Base-by-base conservation (phyloP, 64 coral and sea anemone species). In the Montipora cactus region DNA sequence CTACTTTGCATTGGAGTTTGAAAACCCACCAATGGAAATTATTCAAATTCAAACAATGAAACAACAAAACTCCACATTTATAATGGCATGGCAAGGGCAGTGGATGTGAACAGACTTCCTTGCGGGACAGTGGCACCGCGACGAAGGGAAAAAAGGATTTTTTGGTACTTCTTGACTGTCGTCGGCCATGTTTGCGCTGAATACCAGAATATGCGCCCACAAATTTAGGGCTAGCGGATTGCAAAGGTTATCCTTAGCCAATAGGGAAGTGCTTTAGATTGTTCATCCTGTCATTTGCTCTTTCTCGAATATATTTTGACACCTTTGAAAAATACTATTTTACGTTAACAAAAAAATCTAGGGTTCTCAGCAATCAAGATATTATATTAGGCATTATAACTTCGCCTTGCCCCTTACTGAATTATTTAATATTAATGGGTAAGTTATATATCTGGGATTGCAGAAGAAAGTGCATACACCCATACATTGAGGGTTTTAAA, bases 51-150 rank as follows among this genome's bases (percentile, higher is more conserved):
- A 11, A 47, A 77, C 44, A 45, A 45, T 77, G 75, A 28, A 77
- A 77, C 44, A 77, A 48, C 9, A 45, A 77, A 77, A 77, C 44
- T 77, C 75, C 44, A 77, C 44, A 77, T 44, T 77, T 77, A 12
- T 77, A 10, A 77, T 77, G 75, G 52, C 52, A 55, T 55, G n/a
- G 73, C 73, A 75, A 75, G 73, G 73, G 73, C 73, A 75, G 73
- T 75, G 73, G 28, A 75, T 23, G 28, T 75, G 73, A 75, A 75
- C 73, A 28, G 73, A 75, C 28, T 11, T 23, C 0, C 73, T 75
- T 75, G 73, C 23, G 28, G 73, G n/a, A 75, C 73, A 75, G 28
- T 75, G 9, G 73, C 73, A 75, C n/a, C 73, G 73, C 22, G 73
- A 75, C 10, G 73, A 75, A 28, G 73, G 73, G 28, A 75, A 75